These are phyloP conservation scores for Nasonia giraulti DNA, from an alignment of 1,140 invertebrate species.

Conservation along the genomic window DNA sequence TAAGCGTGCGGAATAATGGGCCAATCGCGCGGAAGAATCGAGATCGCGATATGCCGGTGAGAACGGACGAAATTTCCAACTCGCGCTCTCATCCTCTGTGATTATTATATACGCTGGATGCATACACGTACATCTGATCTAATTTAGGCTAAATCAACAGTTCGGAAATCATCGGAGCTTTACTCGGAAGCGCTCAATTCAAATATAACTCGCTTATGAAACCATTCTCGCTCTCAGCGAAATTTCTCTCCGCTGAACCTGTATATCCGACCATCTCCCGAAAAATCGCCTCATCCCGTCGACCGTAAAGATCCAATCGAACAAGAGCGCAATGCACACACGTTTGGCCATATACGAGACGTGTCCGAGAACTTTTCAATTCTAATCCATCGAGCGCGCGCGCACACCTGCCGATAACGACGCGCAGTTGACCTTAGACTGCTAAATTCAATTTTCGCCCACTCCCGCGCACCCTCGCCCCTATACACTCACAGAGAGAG, in stretches of 20 bases:
- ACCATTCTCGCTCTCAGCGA: not conserved
- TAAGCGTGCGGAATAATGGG: not conserved
- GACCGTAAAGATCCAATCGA: not conserved
- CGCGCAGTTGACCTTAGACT: conserved; percentile 8
- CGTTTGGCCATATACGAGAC: not conserved
- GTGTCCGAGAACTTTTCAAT: conserved; percentile 6
- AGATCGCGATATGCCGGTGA: not conserved
- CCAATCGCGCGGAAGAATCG: conserved; percentile 5
- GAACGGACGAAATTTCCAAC: not conserved
- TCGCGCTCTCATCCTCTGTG: not conserved
- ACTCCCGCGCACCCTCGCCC: not conserved
- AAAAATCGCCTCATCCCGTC: not conserved
- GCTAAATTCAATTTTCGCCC: conserved; percentile 30
- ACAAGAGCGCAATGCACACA: not conserved
- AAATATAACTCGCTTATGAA: not conserved
- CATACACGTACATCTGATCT: not conserved
- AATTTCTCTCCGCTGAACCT: not conserved
- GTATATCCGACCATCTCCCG: not conserved
- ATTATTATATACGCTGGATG: not conserved
- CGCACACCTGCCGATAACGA: conserved; percentile 36
- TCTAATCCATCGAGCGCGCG: not conserved
- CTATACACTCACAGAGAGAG: too few species aligned
- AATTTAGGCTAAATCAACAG: not conserved
- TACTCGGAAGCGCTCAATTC: not conserved
- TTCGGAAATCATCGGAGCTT: not conserved